Base-by-base conservation (phyloP, 1,140 invertebrate species). In the Apis florea region DNA sequence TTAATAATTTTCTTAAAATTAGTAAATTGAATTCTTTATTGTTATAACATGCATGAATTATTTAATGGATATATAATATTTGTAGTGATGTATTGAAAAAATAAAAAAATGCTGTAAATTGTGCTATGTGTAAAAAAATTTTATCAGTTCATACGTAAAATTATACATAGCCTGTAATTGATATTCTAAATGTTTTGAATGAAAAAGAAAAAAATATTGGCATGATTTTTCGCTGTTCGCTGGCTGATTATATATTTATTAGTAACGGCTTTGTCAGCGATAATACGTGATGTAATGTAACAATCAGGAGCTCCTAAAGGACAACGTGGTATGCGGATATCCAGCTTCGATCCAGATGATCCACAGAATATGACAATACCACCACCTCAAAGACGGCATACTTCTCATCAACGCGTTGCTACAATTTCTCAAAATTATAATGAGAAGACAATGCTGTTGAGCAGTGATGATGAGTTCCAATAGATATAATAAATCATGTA, bases 381-480 rank as follows among this genome's bases (percentile, higher is more conserved):
- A 89, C 95, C 89, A 84, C 95, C 92, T 79, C 95, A 93, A 92
- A 95, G 93, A 89, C 95, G 90, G 84, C 95, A 91, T 91, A 89
- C 94, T 73, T 92, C 94, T 86, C 94, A 95, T 26, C 96, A 96
- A 88, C 94, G 96, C 40, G 96, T 97, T 49, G 95, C 96, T 9
- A 97, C 97, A 78, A 97, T 97, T 86, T 96, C 96, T 26, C 95
- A 96, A 90, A 97, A 97, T 91, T 98, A 98, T 94, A 98, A 97
- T 93, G 98, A 99, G 94, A 99, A 99, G 94, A 98, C 98, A 31
- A 98, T 98, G 94, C 95, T 99, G 73, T 95, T 99, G 78, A 98
- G 97, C 94, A 99, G 98, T 79, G 98, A 99, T 93, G 98, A 99
- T 93, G 98, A 99, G 94, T 98, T 98, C 94, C 97, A 98, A 95